Evolutionary conservation across 2,888 invertebrate species (phyloP), one percentile per base, ranked within the genome.

Genomic region (Parthenolecanium corni): DNA sequence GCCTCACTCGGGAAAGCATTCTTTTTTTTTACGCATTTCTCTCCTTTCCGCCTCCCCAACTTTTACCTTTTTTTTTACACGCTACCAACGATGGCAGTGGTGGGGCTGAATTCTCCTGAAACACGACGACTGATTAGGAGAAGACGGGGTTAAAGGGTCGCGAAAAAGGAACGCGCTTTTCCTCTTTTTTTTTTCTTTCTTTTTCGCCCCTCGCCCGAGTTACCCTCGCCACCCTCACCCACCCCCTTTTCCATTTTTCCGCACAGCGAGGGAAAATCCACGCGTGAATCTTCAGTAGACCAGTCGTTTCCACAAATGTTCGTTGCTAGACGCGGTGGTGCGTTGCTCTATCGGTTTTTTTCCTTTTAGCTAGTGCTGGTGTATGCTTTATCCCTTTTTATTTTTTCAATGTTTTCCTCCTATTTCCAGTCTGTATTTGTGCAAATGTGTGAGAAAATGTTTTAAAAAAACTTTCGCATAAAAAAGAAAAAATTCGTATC

Each of bases 211-310:
- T 31, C 31, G 5, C 4, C 4, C 31, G 5, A 6, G 5, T 31
- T 31, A 4, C 9, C 31, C 21, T n/a, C 38, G 47, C 51, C 57
- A 46, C 46, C 57, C 44, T 20, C n/a, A 6, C 18, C 49, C 20
- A 42, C 44, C 44, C 16, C 18, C 3, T 49, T 23, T 23, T 49
- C 49, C 18, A 46, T n/a, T n/a, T n/a, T n/a, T n/a, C n/a, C n/a
- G n/a, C 31, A 31, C 31, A 31, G 31, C 31, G 31, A 20, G 38
- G 46, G 47, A 47, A 58, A 58, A 58, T 58, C 51, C 61, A 61
- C 61, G 61, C 61, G 61, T 61, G 61, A 61, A 61, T 61, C 51
- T 61, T 61, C 49, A 25, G 24, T 24, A 58, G 25, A 49, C 46
- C 49, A 58, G 57, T 57, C 57, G 57, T 49, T 58, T 47, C 57